Evolutionary conservation across 1,140 invertebrate genomes (phyloP).

Genomic region (Microplitis mediator): DNA sequence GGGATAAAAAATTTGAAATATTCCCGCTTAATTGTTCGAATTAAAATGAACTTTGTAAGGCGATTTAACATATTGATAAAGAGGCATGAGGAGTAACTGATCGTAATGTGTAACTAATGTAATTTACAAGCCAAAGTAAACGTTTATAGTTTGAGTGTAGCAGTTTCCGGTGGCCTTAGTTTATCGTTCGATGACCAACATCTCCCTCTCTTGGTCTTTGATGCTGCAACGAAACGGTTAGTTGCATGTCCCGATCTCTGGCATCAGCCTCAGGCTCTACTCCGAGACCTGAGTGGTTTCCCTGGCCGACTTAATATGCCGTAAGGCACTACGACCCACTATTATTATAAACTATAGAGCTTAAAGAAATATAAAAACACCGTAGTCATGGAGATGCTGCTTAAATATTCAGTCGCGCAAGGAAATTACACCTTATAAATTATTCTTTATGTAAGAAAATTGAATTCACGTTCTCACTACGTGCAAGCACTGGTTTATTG

Average conservation of each 20-base stretch:
- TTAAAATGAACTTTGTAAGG: too few species aligned
- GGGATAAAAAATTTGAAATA: too few species aligned
- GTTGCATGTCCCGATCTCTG: neutral
- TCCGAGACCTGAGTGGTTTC: constrained; percentile 7
- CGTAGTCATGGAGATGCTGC: neutral
- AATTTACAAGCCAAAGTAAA: too few species aligned
- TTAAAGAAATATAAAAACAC: neutral
- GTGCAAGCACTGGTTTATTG: neutral
- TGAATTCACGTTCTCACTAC: neutral
- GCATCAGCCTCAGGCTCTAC: constrained; percentile 1
- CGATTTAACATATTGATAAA: neutral
- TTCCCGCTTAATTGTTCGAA: too few species aligned
- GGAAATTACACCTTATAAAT: neutral
- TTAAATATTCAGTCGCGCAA: neutral
- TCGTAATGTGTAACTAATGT: constrained; percentile 6
- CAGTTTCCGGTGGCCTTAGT: neutral
- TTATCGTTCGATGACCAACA: neutral
- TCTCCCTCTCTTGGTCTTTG: neutral
- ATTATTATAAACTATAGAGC: constrained; percentile 10
- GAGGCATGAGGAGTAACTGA: neutral
- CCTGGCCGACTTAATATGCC: constrained; percentile 15
- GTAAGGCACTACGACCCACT: constrained; percentile 7
- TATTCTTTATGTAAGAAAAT: neutral
- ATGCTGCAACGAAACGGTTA: neutral
- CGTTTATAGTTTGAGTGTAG: neutral